These are phyloP conservation scores for Ciona savignyi DNA, from an alignment of 23 tunicate genomes.

Conservation along the genomic window DNA sequence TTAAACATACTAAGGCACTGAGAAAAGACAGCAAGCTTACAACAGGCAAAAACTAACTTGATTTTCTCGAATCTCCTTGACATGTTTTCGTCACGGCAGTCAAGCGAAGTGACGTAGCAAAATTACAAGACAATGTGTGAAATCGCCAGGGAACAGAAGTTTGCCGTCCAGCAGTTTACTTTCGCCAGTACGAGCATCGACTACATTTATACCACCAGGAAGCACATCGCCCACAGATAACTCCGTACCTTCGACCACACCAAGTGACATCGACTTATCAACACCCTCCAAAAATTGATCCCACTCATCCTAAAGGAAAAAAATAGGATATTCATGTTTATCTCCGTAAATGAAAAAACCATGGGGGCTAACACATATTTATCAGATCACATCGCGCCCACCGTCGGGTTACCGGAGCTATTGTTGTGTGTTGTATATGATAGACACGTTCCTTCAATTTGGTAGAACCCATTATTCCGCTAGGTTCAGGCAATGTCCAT, in stretches of 20 bases:
- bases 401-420: no score
- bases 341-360: no score
- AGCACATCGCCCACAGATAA: constrained; percentile 14
- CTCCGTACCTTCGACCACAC: background rate
- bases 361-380: no score
- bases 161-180: background rate
- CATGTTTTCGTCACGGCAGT: constrained; percentile 90
- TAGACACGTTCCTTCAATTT: no score
- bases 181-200: constrained; percentile 16
- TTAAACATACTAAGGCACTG: no score
- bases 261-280: constrained; percentile 11
- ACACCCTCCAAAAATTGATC: constrained; percentile 26
- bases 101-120: constrained; percentile 75
- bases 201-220: constrained; percentile 6
- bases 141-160: background rate
- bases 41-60: no score
- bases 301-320: constrained; percentile 40
- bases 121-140: constrained; percentile 30
- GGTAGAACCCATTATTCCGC: no score
- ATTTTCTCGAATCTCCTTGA: constrained; percentile 15
- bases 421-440: no score
- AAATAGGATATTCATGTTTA: no score
- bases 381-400: no score
- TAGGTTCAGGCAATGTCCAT: no score
- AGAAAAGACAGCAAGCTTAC: no score